A percentile compares a stretch with the other conserved stretches of the same genome.
Conservation (phyloP, 2,113 vertebrate genomes). For the Platysternon megacephalum region DNA sequence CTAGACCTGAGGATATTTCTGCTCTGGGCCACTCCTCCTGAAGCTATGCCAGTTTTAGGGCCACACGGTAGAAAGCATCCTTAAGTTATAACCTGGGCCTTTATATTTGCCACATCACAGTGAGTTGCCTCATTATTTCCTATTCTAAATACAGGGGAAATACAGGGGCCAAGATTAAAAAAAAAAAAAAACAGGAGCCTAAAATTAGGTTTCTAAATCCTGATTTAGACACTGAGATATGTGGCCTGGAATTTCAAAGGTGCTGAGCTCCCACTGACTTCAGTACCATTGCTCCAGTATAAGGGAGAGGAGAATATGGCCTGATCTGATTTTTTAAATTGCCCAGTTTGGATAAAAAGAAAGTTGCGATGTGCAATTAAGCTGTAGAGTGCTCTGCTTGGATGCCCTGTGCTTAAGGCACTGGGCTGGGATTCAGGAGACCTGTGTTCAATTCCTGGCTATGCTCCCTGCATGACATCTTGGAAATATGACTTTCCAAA, state of each 20-base stretch:
- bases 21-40: background rate
- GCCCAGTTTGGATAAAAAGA: background rate
- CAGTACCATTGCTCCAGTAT: background rate
- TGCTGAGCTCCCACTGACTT: background rate
- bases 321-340: background rate
- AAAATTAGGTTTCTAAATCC: background rate
- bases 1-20: background rate
- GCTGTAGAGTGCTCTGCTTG: background rate
- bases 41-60: background rate
- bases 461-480: background rate
- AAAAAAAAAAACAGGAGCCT: background rate
- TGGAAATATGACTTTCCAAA: background rate
- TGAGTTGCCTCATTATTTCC: rapidly evolving
- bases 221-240: background rate
- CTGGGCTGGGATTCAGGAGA: background rate
- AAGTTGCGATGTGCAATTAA: background rate
- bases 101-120: background rate
- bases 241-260: background rate
- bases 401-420: background rate
- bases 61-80: background rate
- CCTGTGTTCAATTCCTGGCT: background rate
- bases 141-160: background rate
- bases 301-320: background rate
- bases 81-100: background rate
- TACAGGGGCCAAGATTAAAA: background rate